Evolutionary conservation across 2,797 vertebrate genomes (phyloP).

Genomic region (Myioborus miniatus): DNA sequence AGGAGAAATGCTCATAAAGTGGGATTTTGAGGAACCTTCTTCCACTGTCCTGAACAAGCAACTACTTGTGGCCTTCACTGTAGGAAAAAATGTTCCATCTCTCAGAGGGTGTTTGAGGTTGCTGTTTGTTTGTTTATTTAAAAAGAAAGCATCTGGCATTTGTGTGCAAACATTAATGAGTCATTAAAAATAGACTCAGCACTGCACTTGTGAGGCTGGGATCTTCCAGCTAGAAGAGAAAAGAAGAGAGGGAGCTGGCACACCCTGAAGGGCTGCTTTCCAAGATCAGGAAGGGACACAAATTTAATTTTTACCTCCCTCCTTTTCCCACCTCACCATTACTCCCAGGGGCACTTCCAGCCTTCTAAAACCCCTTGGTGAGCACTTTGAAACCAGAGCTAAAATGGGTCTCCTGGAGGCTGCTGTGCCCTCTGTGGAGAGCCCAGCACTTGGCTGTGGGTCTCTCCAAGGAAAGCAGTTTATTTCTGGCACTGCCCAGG

Average conservation of each 20-base stretch:
- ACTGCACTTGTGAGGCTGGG: background rate
- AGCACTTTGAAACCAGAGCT: background rate
- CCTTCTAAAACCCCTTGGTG: background rate
- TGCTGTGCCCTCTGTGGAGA: background rate
- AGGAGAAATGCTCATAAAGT: background rate
- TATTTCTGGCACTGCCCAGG: background rate
- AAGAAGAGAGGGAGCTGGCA: background rate
- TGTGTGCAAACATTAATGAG: conserved; percentile 20
- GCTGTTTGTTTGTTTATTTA: conserved; percentile 31
- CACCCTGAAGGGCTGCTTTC: background rate
- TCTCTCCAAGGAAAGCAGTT: background rate
- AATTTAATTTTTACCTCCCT: background rate
- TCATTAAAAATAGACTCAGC: background rate
- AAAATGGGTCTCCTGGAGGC: background rate
- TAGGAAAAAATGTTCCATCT: background rate
- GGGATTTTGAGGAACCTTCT: background rate
- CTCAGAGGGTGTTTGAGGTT: background rate
- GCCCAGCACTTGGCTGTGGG: background rate
- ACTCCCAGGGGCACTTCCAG: background rate
- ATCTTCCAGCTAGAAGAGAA: background rate
- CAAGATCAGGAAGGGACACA: background rate
- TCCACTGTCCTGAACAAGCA: background rate
- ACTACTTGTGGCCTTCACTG: background rate
- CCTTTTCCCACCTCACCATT: background rate
- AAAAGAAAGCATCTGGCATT: conserved; percentile 9